A percentile compares a stretch with the other conserved stretches of the same genome.
Conservation (phyloP, 2,888 invertebrate species). For the Apodemia mormo region DNA sequence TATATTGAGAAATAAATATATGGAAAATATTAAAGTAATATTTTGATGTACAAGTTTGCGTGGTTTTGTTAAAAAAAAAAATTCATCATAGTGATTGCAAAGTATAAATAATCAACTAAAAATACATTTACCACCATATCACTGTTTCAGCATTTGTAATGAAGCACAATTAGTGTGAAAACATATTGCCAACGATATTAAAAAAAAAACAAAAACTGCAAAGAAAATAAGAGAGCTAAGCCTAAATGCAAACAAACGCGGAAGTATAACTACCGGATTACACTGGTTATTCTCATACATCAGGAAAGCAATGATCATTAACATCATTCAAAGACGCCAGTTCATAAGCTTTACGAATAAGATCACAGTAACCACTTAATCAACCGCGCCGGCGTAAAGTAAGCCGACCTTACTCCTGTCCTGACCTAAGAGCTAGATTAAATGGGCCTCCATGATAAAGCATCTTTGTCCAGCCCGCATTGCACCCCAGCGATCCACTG, state of each 20-base stretch:
- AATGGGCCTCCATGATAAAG: slow-evolving; percentile 70
- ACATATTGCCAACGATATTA: background rate
- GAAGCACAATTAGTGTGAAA: no score
- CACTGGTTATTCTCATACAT: slow-evolving; percentile 32
- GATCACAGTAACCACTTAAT: slow-evolving; percentile 46
- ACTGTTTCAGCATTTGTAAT: no score
- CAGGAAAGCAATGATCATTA: slow-evolving; percentile 42
- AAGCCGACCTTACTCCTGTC: slow-evolving; percentile 49
- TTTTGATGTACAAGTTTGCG: no score
- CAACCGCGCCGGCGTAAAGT: slow-evolving; percentile 43
- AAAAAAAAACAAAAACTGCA: background rate
- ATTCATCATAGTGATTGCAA: no score
- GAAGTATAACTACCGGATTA: background rate
- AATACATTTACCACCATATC: no score
- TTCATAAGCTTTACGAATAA: slow-evolving; percentile 44
- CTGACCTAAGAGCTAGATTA: slow-evolving; percentile 75
- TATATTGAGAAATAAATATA: no score
- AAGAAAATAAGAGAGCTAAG: background rate
- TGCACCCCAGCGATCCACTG: slow-evolving; percentile 43
- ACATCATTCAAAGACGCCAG: slow-evolving; percentile 39
- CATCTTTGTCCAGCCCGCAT: slow-evolving; percentile 49
- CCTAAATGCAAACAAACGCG: background rate
- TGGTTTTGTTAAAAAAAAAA: no score
- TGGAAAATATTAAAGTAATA: no score
- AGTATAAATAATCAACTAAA: no score